phyloP scores from a whole-genome alignment of 1,140 invertebrate genomes.

The Neocloeon triangulifer region DNA sequence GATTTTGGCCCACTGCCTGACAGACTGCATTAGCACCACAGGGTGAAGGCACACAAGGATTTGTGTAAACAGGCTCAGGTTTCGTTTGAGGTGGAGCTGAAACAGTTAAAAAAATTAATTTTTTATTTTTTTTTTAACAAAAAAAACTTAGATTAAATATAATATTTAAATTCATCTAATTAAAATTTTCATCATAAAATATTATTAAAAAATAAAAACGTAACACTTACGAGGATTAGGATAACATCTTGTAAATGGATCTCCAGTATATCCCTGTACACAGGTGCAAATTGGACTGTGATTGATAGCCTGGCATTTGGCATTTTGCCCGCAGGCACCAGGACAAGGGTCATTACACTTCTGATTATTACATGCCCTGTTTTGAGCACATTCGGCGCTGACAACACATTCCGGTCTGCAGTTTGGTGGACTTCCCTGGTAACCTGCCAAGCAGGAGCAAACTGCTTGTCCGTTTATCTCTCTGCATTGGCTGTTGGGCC shows the following conservation, averaged over 20 bases:
- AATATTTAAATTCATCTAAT: too few relatives aligned
- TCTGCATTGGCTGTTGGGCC: slow-evolving; percentile 20
- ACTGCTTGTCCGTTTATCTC: slow-evolving; percentile 15
- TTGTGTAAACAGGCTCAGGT: slow-evolving; percentile 16
- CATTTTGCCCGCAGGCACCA: slow-evolving; percentile 26
- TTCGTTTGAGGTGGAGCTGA: too few relatives aligned
- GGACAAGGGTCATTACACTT: slow-evolving; percentile 28
- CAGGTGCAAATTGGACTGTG: slow-evolving; percentile 28
- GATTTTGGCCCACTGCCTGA: slow-evolving; percentile 11
- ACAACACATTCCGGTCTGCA: slow-evolving; percentile 42
- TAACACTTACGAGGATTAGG: slow-evolving; percentile 5
- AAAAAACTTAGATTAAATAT: too few relatives aligned
- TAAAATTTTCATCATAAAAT: too few relatives aligned
- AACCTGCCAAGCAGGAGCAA: slow-evolving; percentile 23
- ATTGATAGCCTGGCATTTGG: slow-evolving; percentile 24
- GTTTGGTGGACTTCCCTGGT: slow-evolving; percentile 35
- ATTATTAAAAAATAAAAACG: too few relatives aligned
- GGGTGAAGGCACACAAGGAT: slow-evolving; percentile 23
- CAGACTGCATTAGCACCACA: slow-evolving; percentile 38
- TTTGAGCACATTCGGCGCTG: slow-evolving; percentile 25
- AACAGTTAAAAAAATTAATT: too few relatives aligned
- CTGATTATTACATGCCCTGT: slow-evolving; percentile 20
- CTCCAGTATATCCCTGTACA: slow-evolving; percentile 17
- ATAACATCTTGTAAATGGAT: slow-evolving; percentile 11
- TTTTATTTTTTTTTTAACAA: too few relatives aligned